Percentiles rank a stretch among this genome's conserved stretches.
Conservation (phyloP, 2,888 invertebrate species). For the Drosophila subsilvestris region DNA sequence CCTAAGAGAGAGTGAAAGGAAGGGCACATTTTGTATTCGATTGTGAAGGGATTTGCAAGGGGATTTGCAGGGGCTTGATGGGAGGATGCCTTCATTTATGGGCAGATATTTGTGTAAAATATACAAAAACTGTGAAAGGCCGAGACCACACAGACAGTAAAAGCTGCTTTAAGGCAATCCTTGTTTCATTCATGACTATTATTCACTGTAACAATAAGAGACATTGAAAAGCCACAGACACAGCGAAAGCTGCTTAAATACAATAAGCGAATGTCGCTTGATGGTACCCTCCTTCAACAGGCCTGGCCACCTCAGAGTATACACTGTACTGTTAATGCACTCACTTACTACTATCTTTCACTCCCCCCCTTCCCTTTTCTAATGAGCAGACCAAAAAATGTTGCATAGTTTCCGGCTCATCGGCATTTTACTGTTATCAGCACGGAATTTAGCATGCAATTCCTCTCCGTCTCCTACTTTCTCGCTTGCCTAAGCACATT, state of each 20-base stretch:
- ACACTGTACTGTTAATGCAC: no score
- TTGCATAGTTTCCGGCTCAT: constrained; percentile 70
- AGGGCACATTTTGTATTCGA: constrained; percentile 53
- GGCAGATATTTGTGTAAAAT: neutral
- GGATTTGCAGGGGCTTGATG: constrained; percentile 17
- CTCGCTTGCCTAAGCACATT: constrained; percentile 78
- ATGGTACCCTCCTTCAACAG: no score
- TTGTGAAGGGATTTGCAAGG: constrained; percentile 50
- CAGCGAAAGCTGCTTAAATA: neutral
- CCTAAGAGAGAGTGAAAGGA: neutral
- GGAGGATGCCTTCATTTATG: neutral
- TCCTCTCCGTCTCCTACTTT: constrained; percentile 27
- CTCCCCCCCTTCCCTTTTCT: no score
- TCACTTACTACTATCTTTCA: neutral
- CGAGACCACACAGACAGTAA: neutral
- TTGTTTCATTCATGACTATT: neutral
- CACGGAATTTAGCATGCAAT: constrained; percentile 47
- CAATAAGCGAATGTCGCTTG: no score
- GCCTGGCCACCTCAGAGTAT: neutral
- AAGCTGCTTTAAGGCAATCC: neutral
- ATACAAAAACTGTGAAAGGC: neutral
- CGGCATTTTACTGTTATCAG: constrained; percentile 40
- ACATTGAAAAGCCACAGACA: neutral
- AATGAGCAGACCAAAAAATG: constrained; percentile 36
- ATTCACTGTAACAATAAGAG: neutral